Evolutionary conservation across 2,888 invertebrate genomes (phyloP).

Genomic region (Flexamia atlantica): DNA sequence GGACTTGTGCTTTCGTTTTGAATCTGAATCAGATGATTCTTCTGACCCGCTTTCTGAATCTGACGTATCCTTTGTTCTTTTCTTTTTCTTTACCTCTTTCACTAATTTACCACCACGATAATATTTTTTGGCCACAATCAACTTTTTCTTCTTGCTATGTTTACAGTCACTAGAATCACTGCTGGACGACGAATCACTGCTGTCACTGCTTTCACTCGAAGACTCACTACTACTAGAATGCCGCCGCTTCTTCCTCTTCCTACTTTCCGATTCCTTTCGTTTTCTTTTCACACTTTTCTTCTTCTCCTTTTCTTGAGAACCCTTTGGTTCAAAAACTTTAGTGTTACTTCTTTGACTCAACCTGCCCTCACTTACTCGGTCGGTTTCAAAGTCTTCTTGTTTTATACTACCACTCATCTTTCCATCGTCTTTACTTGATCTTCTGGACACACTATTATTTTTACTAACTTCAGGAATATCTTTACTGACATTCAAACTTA

Average conservation of each 20-base stretch:
- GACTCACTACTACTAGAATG: slow-evolving; percentile 67
- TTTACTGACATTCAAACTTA: not conserved
- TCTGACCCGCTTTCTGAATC: slow-evolving; percentile 67
- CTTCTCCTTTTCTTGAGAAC: slow-evolving; percentile 68
- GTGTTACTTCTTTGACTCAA: slow-evolving; percentile 64
- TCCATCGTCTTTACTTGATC: slow-evolving; percentile 44
- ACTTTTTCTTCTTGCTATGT: slow-evolving; percentile 66
- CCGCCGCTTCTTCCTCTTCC: slow-evolving; percentile 71
- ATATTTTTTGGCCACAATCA: slow-evolving; percentile 69
- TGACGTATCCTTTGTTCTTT: slow-evolving; percentile 66
- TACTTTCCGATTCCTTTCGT: slow-evolving; percentile 73
- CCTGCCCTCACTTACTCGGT: slow-evolving; percentile 21
- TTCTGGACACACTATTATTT: slow-evolving; percentile 9
- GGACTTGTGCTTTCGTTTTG: slow-evolving; percentile 63
- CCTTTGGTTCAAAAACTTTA: slow-evolving; percentile 70
- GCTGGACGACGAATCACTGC: slow-evolving; percentile 66
- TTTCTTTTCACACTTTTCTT: slow-evolving; percentile 67
- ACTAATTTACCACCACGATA: slow-evolving; percentile 70
- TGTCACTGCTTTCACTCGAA: slow-evolving; percentile 65
- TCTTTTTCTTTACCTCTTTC: slow-evolving; percentile 70
- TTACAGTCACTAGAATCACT: slow-evolving; percentile 67
- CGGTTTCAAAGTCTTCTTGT: slow-evolving; percentile 71
- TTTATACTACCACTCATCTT: slow-evolving; percentile 64
- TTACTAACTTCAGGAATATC: not conserved
- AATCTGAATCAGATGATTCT: slow-evolving; percentile 67